Percentiles rank a stretch among this genome's conserved stretches.
phyloP scores from a whole-genome alignment of 1,140 invertebrate species.

The Nephotettix cincticeps region DNA sequence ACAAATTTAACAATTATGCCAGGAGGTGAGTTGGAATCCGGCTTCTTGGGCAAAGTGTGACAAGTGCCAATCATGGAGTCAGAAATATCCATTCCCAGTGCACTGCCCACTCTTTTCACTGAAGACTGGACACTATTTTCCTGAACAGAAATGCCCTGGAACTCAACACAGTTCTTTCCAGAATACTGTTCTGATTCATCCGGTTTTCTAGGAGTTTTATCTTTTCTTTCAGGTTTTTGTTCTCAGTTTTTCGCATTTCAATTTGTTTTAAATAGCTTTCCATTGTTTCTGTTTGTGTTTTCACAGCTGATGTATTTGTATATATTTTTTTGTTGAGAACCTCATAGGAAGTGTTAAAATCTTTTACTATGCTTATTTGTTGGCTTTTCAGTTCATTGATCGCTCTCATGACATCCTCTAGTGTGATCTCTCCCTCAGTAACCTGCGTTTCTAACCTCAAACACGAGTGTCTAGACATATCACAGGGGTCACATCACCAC shows the following conservation, averaged over 20 bases:
- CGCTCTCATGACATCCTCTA: background rate
- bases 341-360: background rate
- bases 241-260: background rate
- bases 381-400: no score
- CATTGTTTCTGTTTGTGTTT: background rate
- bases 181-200: background rate
- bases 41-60: background rate
- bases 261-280: background rate
- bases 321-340: background rate
- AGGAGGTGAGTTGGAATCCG: background rate
- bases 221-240: background rate
- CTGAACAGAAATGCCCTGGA: background rate
- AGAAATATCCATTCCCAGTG: background rate
- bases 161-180: background rate
- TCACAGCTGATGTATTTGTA: background rate
- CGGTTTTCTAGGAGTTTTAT: no score
- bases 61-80: background rate
- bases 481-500: background rate
- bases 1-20: background rate
- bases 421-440: background rate
- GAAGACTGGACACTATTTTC: background rate
- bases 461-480: background rate
- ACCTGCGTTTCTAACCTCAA: background rate
- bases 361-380: background rate
- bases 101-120: background rate